phyloP scores from a whole-genome alignment of 2,113 vertebrate genomes.

The Chrysemys picta region DNA sequence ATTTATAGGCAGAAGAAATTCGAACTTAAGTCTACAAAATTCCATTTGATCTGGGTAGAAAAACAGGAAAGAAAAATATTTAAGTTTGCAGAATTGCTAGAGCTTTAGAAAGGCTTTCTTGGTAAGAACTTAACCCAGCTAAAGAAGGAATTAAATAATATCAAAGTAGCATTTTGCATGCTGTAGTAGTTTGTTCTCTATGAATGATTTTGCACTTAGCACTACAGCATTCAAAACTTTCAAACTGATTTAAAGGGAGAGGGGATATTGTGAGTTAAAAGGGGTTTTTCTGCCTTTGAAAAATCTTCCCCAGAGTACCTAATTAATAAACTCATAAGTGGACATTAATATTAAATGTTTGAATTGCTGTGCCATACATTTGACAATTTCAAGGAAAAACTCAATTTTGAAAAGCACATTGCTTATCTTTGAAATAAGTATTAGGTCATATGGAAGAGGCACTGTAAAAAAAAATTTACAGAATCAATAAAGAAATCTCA shows the following conservation, averaged over 20 bases:
- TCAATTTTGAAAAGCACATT: neutral
- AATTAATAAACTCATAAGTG: neutral
- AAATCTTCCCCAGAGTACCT: neutral
- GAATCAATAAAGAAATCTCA: neutral
- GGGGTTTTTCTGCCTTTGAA: neutral
- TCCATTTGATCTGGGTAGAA: constrained; percentile 62
- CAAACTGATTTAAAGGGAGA: neutral
- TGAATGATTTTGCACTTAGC: neutral
- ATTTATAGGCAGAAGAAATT: constrained; percentile 71
- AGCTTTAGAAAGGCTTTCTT: constrained; percentile 48
- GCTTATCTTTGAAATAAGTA: constrained; percentile 9
- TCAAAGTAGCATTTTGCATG: constrained; percentile 19
- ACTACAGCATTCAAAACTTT: constrained; percentile 22
- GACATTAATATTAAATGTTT: neutral
- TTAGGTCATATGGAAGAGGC: constrained; percentile 55
- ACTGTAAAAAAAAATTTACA: constrained; percentile 33
- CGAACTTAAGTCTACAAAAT: constrained; percentile 38
- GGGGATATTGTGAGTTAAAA: neutral
- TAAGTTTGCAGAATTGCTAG: constrained; percentile 35
- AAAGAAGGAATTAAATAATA: neutral
- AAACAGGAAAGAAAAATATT: neutral
- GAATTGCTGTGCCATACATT: neutral
- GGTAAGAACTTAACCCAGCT: constrained; percentile 52
- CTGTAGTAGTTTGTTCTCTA: neutral
- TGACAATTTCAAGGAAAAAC: neutral